These are phyloP conservation scores for Cervus canadensis DNA, from an alignment of 2,113 vertebrate genomes.

Conservation along the genomic window DNA sequence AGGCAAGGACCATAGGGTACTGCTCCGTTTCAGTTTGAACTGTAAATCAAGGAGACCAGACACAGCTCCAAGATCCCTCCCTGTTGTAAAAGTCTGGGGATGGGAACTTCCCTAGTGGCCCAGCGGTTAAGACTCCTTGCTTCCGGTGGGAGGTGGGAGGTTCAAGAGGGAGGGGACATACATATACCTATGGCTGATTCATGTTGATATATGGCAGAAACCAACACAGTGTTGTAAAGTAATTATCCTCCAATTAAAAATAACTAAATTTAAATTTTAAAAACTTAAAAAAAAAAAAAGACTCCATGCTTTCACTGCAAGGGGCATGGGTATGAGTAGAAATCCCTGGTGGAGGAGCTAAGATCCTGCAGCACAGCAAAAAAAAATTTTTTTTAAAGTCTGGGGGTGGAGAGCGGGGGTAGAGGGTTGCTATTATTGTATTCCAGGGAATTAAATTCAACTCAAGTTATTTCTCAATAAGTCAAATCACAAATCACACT, in stretches of 20 bases:
- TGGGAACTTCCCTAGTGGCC: not conserved
- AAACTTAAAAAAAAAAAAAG: not conserved
- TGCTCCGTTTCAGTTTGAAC: not conserved
- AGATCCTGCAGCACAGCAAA: not conserved
- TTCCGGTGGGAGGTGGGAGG: not conserved
- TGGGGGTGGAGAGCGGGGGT: not conserved
- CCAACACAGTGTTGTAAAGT: not conserved
- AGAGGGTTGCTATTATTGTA: not conserved
- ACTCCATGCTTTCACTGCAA: not conserved
- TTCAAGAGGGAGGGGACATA: not conserved
- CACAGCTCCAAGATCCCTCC: not conserved
- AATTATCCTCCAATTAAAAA: not conserved
- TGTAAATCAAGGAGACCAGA: not conserved
- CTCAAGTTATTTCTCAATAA: conserved; percentile 1
- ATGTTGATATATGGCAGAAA: not conserved
- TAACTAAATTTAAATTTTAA: not conserved
- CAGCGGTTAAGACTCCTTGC: not conserved
- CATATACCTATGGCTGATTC: not conserved
- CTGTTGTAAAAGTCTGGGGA: not conserved
- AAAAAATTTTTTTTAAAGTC: not conserved
- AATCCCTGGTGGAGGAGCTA: not conserved
- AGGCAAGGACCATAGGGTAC: not conserved
- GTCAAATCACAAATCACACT: conserved; percentile 15
- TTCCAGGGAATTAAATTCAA: not conserved
- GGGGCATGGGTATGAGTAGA: not conserved